Conservation (phyloP, 2,113 vertebrate genomes). For the Sinocyclocheilus maitianheensis region DNA sequence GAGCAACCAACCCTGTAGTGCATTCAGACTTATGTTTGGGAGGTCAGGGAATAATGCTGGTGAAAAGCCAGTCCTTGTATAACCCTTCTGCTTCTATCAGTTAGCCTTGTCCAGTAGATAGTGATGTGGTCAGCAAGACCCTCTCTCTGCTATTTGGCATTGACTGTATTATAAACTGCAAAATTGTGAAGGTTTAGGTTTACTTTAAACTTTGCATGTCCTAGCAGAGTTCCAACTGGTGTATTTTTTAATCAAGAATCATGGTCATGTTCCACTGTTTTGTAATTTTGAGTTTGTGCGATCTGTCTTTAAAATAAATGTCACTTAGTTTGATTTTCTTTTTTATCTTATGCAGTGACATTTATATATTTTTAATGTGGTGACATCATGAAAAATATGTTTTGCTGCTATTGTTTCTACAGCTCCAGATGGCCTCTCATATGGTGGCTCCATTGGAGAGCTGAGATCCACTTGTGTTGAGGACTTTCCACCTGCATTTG, state of each 20-base stretch:
- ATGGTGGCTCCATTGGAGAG: slow-evolving; percentile 82
- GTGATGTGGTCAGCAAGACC: neutral
- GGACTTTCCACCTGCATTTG: slow-evolving; percentile 80
- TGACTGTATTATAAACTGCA: neutral
- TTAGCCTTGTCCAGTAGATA: neutral
- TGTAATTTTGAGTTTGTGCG: neutral
- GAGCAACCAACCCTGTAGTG: neutral
- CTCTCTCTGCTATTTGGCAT: neutral
- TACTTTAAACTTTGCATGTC: neutral
- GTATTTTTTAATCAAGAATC: neutral
- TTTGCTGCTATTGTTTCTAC: slow-evolving; percentile 35
- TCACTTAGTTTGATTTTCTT: neutral
- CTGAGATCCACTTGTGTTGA: slow-evolving; percentile 83
- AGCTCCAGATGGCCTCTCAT: slow-evolving; percentile 86
- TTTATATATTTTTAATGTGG: too few relatives aligned
- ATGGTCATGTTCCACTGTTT: neutral
- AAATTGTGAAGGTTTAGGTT: neutral
- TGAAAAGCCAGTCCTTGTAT: too few relatives aligned
- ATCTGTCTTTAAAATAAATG: neutral
- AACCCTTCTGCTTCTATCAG: neutral
- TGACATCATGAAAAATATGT: too few relatives aligned
- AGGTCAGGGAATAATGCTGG: neutral
- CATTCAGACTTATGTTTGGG: neutral
- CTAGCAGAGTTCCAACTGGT: neutral
- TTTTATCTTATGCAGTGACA: neutral